Evolutionary conservation across 2,797 vertebrate genomes (phyloP).

Genomic region (Discoglossus pictus): DNA sequence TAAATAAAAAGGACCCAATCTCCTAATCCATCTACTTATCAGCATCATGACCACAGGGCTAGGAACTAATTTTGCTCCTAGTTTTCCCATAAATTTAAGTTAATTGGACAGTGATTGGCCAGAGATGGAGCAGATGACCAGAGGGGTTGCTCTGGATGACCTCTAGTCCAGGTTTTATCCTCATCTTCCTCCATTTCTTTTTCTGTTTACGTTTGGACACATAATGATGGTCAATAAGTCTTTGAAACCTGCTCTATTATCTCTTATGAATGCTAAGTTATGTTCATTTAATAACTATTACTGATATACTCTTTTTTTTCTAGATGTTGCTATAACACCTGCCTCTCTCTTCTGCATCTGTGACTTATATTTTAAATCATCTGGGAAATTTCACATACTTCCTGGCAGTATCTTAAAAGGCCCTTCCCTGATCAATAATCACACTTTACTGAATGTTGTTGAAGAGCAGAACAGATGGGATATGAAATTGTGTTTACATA

Average conservation of each 20-base stretch:
- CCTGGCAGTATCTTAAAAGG: constrained; percentile 4
- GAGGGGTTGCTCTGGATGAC: constrained; percentile 74
- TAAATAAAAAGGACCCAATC: not conserved
- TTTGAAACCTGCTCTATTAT: not conserved
- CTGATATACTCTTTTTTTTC: too few relatives aligned
- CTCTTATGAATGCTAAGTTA: not conserved
- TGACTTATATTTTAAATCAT: not conserved
- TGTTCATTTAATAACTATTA: too few relatives aligned
- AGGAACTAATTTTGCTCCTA: constrained; percentile 75
- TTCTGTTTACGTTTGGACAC: constrained; percentile 12
- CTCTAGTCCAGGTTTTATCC: constrained; percentile 71
- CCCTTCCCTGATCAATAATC: constrained; percentile 16
- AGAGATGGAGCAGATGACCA: constrained; percentile 68
- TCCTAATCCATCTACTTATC: not conserved
- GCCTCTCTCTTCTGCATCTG: not conserved
- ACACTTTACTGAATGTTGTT: not conserved
- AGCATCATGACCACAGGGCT: constrained; percentile 56
- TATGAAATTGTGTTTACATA: not conserved
- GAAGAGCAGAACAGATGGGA: constrained; percentile 3
- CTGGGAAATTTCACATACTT: not conserved
- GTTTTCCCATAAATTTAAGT: constrained; percentile 88
- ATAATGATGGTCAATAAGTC: constrained; percentile 5
- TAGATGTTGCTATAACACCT: not conserved
- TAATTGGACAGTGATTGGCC: constrained; percentile 86
- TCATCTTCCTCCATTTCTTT: constrained; percentile 12